Evolutionary conservation across 2,113 vertebrate species (phyloP), one percentile per base, ranked within the genome.

Genomic region (Reinhardtius hippoglossoides): DNA sequence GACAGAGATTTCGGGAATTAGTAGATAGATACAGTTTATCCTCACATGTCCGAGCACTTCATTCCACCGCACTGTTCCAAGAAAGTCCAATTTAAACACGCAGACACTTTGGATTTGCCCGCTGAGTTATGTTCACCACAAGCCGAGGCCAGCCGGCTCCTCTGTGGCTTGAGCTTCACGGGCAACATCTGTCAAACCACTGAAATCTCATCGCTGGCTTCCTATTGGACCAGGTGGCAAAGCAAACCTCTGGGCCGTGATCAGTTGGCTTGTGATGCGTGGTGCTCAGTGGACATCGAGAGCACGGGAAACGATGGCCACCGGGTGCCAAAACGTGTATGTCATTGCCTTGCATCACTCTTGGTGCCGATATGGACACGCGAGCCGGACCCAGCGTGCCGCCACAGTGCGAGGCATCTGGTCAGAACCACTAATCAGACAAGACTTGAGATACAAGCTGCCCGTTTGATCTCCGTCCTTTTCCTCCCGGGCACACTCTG

Each of bases 391-490:
- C 50, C 50, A 2, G 50, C 7, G 5, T n/a, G 18, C 50, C 50
- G 20, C 50, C 50, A 5, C 46, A 65, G 62, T 58, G 62, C 63
- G 74, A 82, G 76, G 74, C 57, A 37, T 83, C 76, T 83, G 88
- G 76, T 78, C 65, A 56, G 65, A 58, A 50, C 24, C 2, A 62
- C 84, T 91, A 86, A 92, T 87, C 76, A 87, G 75, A 81, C 77
- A 46, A 64, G 84, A 90, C 85, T 82, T 67, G 72, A 67, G 70
- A 82, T 84, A 78, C 76, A 31, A 55, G 77, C 67, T 76, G 82
- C 79, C 62, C 74, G 76, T 92, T 88, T 84, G 80, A 90, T 93
- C 83, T 76, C 80, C 81, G 78, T 83, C 68, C 78, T 71, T 67
- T 76, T 55, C 78, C 71, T 79, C 81, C 62, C 55, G 74, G 83